Evolutionary conservation across 2,797 vertebrate genomes (phyloP).

Genomic region (Melanotaenia boesemani): DNA sequence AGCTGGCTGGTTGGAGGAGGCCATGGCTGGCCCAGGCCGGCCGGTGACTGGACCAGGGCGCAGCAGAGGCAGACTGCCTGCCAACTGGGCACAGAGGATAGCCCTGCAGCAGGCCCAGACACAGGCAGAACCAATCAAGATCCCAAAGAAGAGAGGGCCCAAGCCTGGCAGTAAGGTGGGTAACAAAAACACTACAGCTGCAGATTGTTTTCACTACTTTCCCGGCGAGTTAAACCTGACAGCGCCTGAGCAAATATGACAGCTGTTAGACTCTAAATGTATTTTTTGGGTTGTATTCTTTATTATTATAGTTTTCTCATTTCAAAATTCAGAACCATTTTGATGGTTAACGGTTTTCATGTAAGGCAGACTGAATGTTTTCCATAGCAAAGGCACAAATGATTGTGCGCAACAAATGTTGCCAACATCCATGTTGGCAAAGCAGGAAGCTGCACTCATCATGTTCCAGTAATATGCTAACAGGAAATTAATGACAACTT

Average conservation of each 20-base stretch:
- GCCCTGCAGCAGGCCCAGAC: conserved; percentile 86
- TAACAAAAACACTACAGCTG: neutral
- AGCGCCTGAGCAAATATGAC: neutral
- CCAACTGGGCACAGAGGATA: conserved; percentile 85
- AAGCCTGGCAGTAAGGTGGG: conserved; percentile 99
- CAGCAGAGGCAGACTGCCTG: conserved; percentile 81
- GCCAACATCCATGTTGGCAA: conserved; percentile 15
- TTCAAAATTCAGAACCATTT: neutral
- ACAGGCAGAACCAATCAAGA: conserved; percentile 90
- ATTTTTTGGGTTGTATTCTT: neutral
- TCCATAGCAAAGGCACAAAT: conserved; percentile 25
- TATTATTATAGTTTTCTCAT: neutral
- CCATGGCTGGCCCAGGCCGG: conserved; percentile 80
- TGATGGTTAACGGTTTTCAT: neutral
- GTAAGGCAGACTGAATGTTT: conserved; percentile 1
- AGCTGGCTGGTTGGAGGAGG: conserved; percentile 80
- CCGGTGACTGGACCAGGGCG: conserved; percentile 78
- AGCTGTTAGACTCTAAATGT: neutral
- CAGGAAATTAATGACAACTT: conserved; percentile 4
- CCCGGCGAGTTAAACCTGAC: neutral
- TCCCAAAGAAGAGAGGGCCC: conserved; percentile 98
- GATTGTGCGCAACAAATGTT: neutral
- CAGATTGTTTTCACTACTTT: conserved; percentile 3
- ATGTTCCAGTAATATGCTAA: neutral
- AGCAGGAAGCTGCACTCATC: conserved; percentile 14